Evolutionary conservation across 1,140 invertebrate genomes (phyloP).

Genomic region (Lamellibrachia luymesi): DNA sequence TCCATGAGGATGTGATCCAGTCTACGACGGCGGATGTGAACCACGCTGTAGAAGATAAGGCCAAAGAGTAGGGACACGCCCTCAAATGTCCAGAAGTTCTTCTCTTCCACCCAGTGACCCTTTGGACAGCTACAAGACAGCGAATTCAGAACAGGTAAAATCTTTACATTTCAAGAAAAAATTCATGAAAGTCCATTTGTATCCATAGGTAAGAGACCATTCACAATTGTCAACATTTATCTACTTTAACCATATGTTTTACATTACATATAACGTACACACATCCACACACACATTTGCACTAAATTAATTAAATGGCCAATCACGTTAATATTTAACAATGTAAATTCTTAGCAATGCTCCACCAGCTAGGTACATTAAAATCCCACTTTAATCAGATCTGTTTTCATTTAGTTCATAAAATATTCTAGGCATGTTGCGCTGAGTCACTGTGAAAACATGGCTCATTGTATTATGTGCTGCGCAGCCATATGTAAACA

Average conservation of each 20-base stretch:
- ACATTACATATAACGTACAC: too few relatives aligned
- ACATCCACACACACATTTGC: too few relatives aligned
- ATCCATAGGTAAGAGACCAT: neutral
- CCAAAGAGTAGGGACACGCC: constrained; percentile 69
- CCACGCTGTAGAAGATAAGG: constrained; percentile 63
- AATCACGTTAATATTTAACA: neutral
- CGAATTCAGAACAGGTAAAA: neutral
- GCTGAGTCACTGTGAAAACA: too few relatives aligned
- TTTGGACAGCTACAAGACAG: constrained; percentile 27
- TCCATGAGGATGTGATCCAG: constrained; percentile 63
- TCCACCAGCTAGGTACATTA: neutral
- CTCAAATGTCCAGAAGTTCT: constrained; percentile 82
- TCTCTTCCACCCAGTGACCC: constrained; percentile 47
- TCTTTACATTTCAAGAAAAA: neutral
- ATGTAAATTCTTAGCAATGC: neutral
- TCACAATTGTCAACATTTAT: neutral
- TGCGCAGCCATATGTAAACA: too few relatives aligned
- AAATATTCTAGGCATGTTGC: too few relatives aligned
- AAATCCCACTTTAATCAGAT: too few relatives aligned
- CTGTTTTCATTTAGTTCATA: too few relatives aligned
- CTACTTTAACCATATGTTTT: neutral
- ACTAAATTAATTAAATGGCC: neutral
- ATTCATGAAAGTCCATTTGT: neutral
- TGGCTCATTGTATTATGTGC: too few relatives aligned
- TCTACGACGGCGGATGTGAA: constrained; percentile 63